Evolutionary conservation across 2,888 invertebrate genomes (phyloP).

Genomic region (Tipula vernalis): DNA sequence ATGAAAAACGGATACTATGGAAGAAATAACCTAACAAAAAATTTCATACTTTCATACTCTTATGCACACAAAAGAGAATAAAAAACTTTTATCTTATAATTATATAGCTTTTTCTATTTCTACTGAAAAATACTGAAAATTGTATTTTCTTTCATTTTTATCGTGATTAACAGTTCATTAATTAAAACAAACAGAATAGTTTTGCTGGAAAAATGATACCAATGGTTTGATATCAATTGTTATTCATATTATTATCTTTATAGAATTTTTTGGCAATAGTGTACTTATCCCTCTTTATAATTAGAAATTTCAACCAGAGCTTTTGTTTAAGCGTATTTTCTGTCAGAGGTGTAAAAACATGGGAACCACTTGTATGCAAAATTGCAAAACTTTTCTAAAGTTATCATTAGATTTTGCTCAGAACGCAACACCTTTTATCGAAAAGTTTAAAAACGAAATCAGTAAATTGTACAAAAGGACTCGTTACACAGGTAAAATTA

Average conservation of each 20-base stretch:
- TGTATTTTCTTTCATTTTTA: background rate
- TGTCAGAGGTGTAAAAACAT: too few relatives aligned
- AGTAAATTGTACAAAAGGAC: background rate
- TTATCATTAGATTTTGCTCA: background rate
- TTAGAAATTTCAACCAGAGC: too few relatives aligned
- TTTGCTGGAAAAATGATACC: background rate
- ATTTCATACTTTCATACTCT: background rate
- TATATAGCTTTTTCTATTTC: background rate
- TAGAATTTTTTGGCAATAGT: background rate
- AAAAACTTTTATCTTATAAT: background rate
- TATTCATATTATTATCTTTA: background rate
- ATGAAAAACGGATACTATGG: background rate
- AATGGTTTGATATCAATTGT: background rate
- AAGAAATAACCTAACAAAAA: background rate
- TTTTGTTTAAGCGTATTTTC: too few relatives aligned
- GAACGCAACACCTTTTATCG: background rate
- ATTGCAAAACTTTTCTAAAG: background rate
- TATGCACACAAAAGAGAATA: background rate
- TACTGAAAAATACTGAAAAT: background rate
- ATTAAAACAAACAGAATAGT: background rate
- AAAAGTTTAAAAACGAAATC: background rate
- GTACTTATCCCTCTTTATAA: background rate
- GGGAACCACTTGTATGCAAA: background rate
- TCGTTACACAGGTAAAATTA: background rate
- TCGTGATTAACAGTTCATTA: background rate